These are phyloP conservation scores for Bathynomus jamesi DNA, from an alignment of 1,140 invertebrate species.

Conservation along the genomic window DNA sequence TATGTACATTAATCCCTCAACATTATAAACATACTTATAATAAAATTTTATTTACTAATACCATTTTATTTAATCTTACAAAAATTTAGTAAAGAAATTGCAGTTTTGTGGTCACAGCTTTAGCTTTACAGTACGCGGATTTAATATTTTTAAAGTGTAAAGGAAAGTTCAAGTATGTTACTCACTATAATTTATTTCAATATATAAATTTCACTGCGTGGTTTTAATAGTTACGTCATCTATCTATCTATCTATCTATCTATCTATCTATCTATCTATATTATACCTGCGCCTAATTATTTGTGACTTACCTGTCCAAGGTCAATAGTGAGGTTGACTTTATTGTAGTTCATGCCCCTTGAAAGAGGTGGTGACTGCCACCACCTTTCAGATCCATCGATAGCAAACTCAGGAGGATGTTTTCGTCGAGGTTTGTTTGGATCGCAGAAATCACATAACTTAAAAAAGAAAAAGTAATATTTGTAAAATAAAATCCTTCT, in stretches of 20 bases:
- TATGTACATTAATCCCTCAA: too few relatives aligned
- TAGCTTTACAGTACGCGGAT: too few relatives aligned
- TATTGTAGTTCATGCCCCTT: conserved; percentile 88
- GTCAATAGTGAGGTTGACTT: conserved; percentile 95
- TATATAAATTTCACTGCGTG: too few relatives aligned
- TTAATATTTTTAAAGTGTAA: too few relatives aligned
- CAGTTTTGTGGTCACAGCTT: too few relatives aligned
- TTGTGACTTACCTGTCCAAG: conserved; percentile 68
- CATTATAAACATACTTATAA: too few relatives aligned
- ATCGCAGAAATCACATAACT: conserved; percentile 92
- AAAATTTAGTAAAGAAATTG: too few relatives aligned
- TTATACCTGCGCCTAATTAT: not conserved
- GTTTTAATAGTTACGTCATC: too few relatives aligned
- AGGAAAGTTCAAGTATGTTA: too few relatives aligned
- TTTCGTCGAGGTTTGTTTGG: conserved; percentile 57
- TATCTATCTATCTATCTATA: not conserved
- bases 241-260: not conserved
- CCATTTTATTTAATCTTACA: too few relatives aligned
- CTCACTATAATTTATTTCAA: too few relatives aligned
- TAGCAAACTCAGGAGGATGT: conserved; percentile 83
- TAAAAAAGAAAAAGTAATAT: conserved; percentile 42
- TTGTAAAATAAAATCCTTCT: conserved; percentile 1
- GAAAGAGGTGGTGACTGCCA: conserved; percentile 98
- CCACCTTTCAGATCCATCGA: conserved; percentile 91
- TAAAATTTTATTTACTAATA: too few relatives aligned